Conservation (phyloP, 2,888 invertebrate species). For the Pocota personata region DNA sequence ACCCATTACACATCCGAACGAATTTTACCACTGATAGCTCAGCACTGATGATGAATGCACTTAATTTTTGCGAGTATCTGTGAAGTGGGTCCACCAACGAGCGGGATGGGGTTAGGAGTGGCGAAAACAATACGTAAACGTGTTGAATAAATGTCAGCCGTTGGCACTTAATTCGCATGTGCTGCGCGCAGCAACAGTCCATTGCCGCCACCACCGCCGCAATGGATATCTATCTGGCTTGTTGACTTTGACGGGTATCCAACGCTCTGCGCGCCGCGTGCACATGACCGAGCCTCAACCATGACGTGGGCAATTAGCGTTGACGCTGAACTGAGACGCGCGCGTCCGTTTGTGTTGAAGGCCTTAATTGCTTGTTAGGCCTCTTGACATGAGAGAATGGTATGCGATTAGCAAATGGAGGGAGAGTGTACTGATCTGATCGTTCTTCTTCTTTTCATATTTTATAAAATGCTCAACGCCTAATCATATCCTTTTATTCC, state of each 20-base stretch:
- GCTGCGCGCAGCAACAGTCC: neutral
- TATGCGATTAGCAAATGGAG: slow-evolving; percentile 55
- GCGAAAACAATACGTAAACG: slow-evolving; percentile 66
- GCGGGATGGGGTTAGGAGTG: neutral
- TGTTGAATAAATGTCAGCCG: slow-evolving; percentile 74
- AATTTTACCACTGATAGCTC: slow-evolving; percentile 38
- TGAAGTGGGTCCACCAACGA: neutral
- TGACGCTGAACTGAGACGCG: slow-evolving; percentile 68
- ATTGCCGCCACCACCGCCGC: neutral
- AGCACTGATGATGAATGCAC: slow-evolving; percentile 59
- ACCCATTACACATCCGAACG: slow-evolving; percentile 51
- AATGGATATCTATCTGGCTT: slow-evolving; percentile 53
- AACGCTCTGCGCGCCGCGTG: slow-evolving; percentile 11
- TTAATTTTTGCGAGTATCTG: slow-evolving; percentile 36
- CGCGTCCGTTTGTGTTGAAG: slow-evolving; percentile 71
- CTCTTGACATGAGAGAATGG: slow-evolving; percentile 66
- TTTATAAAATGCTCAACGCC: slow-evolving; percentile 41
- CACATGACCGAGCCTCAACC: slow-evolving; percentile 35
- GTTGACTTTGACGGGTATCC: slow-evolving; percentile 66
- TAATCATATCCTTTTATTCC: slow-evolving; percentile 61
- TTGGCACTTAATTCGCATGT: slow-evolving; percentile 72
- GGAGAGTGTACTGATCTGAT: too few relatives aligned
- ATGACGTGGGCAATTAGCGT: slow-evolving; percentile 71
- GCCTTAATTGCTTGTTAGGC: slow-evolving; percentile 73
- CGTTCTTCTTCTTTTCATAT: slow-evolving; percentile 11